phyloP scores from a whole-genome alignment of 2,888 invertebrate species.

The Ochlodes sylvanus region DNA sequence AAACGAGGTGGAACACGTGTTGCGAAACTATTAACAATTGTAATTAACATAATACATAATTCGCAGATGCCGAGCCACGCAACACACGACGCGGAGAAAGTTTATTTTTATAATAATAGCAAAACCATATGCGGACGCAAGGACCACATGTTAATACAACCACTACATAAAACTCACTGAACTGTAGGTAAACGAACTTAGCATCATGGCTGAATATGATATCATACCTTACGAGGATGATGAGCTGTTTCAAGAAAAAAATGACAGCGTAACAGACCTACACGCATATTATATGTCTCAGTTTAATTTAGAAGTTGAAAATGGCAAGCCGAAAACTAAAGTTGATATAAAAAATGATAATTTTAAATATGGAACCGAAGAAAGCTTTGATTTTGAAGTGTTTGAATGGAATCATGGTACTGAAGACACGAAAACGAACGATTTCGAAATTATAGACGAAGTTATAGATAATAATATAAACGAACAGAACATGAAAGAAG shows the following conservation, averaged over 20 bases:
- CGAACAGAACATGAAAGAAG: constrained; percentile 79
- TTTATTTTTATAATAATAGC: constrained; percentile 85
- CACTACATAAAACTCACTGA: constrained; percentile 73
- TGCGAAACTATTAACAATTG: constrained; percentile 63
- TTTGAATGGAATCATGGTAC: constrained; percentile 62
- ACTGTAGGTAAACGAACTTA: constrained; percentile 78
- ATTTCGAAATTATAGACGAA: constrained; percentile 73
- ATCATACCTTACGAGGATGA: constrained; percentile 73
- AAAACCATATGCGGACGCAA: constrained; percentile 75
- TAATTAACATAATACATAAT: constrained; percentile 81
- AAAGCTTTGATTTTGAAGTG: constrained; percentile 78
- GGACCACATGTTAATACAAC: constrained; percentile 77
- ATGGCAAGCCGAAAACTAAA: constrained; percentile 62
- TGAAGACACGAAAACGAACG: constrained; percentile 51
- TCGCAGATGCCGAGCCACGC: constrained; percentile 80
- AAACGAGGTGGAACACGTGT: constrained; percentile 67
- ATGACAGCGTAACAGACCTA: constrained; percentile 71
- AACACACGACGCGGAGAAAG: constrained; percentile 78
- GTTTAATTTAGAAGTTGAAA: constrained; percentile 80
- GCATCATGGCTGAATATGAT: constrained; percentile 75
- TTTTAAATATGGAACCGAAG: constrained; percentile 73
- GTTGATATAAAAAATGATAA: constrained; percentile 55
- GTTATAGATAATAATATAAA: constrained; percentile 71
- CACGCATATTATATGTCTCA: constrained; percentile 82
- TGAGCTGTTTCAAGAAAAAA: constrained; percentile 69